Percentiles rank a stretch among this genome's conserved stretches.
These are phyloP conservation scores for Galerucella nymphaeae DNA, from an alignment of 2,888 invertebrate species.

Conservation along the genomic window DNA sequence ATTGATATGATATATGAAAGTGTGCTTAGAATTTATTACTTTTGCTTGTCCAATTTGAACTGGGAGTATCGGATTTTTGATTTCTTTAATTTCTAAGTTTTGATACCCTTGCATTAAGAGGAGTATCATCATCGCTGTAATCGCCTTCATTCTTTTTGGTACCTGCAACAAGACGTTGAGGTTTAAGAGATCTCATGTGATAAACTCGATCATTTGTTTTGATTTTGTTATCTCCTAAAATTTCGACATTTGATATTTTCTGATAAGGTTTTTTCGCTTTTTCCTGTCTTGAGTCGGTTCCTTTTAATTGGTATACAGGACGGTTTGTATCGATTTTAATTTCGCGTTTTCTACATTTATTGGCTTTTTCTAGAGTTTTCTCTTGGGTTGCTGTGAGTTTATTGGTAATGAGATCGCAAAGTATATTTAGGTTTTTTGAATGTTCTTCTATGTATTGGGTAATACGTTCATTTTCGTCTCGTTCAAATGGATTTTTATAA, in stretches of 20 bases:
- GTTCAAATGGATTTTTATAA: conserved; percentile 24
- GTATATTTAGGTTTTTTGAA: conserved; percentile 11
- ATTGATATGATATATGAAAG: conserved; percentile 18
- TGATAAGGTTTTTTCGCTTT: conserved; percentile 13
- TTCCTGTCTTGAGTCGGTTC: background rate
- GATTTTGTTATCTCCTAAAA: conserved; percentile 8
- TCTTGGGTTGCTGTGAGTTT: conserved; percentile 4
- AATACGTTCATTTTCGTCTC: background rate
- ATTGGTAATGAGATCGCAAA: background rate
- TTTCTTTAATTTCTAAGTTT: conserved; percentile 12
- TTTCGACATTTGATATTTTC: conserved; percentile 2
- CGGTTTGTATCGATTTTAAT: conserved; percentile 5
- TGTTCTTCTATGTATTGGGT: conserved; percentile 1
- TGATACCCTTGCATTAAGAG: conserved; percentile 5
- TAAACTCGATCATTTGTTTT: conserved; percentile 12
- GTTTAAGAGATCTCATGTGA: conserved; percentile 4
- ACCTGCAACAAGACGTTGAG: conserved; percentile 21
- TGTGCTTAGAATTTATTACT: conserved; percentile 13
- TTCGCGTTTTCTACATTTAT: conserved; percentile 6
- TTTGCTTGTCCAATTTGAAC: conserved; percentile 16
- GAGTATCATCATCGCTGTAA: conserved; percentile 5
- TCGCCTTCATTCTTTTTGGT: background rate
- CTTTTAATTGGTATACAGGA: conserved; percentile 4
- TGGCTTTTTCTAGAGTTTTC: conserved; percentile 5
- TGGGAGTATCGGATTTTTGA: conserved; percentile 7